Evolutionary conservation across 1,140 invertebrate genomes (phyloP).

Genomic region (Metopolophium dirhodum): DNA sequence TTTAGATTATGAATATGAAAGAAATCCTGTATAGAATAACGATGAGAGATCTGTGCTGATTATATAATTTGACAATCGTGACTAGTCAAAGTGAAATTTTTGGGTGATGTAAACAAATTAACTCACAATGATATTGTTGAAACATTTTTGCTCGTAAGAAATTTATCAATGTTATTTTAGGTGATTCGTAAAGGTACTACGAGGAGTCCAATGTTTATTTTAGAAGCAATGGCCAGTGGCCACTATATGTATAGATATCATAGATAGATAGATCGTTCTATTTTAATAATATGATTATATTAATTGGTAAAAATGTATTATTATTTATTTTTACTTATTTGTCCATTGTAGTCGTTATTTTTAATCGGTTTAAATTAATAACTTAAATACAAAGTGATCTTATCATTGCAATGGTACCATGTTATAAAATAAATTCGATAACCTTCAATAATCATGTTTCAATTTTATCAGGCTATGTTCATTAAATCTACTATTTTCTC

Average conservation of each 20-base stretch:
- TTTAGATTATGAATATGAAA: not conserved
- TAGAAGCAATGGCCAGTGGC: not conserved
- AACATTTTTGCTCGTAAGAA: not conserved
- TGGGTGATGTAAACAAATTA: constrained; percentile 46
- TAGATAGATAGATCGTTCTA: not conserved
- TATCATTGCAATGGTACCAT: not conserved
- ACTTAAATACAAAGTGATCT: not conserved
- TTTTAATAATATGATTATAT: not conserved
- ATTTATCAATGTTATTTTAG: not conserved
- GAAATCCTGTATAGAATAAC: constrained; percentile 35
- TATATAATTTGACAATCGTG: constrained; percentile 35
- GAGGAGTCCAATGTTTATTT: not conserved
- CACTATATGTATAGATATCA: not conserved
- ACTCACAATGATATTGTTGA: constrained; percentile 10
- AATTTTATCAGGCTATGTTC: not conserved
- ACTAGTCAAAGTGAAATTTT: constrained; percentile 47
- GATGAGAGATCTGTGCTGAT: constrained; percentile 12
- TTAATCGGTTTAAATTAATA: not conserved
- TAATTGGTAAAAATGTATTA: not conserved
- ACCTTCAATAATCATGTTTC: constrained; percentile 11
- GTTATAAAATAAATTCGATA: not conserved
- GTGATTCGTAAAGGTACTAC: not conserved
- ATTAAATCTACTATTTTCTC: not conserved
- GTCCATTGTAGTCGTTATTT: not conserved
- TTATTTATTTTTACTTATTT: constrained; percentile 11